phyloP scores from a whole-genome alignment of 2,888 invertebrate species.

The Metacarcinus magister region DNA sequence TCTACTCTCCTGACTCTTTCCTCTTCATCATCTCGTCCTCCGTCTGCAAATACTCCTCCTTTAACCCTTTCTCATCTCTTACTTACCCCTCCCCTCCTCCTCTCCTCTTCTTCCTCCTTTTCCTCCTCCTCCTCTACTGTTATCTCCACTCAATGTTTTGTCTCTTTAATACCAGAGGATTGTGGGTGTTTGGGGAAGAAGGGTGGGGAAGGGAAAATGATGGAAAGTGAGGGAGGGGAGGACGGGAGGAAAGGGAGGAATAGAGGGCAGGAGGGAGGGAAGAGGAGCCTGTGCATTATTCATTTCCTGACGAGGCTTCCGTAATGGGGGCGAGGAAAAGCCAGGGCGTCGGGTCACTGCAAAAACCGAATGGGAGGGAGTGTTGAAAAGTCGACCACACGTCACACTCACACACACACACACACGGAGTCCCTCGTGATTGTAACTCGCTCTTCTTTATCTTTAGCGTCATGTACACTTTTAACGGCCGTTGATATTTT shows the following conservation, averaged over 20 bases:
- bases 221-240: not conserved
- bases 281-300: not conserved
- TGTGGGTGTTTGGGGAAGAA: not conserved
- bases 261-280: not conserved
- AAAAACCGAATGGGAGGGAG: not conserved
- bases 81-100: not conserved
- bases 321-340: not conserved
- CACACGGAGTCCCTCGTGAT: not conserved
- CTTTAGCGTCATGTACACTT: not conserved
- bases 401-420: not conserved
- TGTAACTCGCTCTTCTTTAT: not conserved
- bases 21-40: not conserved
- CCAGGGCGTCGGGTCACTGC: not conserved
- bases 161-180: not conserved
- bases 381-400: not conserved
- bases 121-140: not conserved
- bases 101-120: not conserved
- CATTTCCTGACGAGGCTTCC: conserved; percentile 37
- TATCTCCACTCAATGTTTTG: not conserved
- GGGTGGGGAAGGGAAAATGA: not conserved
- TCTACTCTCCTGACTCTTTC: not conserved
- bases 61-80: too few species aligned
- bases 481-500: not conserved
- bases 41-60: not conserved
- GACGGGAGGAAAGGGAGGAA: not conserved